phyloP scores from a whole-genome alignment of 1,140 invertebrate species.

The Micrasema minimum region DNA sequence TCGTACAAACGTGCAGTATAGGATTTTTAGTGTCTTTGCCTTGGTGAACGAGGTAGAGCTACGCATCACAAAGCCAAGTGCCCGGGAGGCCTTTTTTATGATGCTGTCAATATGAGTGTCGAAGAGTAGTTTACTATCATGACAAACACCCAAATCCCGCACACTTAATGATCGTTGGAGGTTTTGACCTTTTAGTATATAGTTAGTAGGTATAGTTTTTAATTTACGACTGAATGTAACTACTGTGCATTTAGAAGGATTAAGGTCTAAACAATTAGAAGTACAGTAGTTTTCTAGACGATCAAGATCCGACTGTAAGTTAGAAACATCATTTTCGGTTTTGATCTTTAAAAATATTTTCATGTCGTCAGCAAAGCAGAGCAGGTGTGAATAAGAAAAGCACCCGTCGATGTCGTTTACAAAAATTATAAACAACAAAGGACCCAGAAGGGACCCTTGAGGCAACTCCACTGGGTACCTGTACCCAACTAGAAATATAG shows the following conservation, averaged over 20 bases:
- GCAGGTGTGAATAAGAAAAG: slow-evolving; percentile 40
- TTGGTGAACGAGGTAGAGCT: not conserved
- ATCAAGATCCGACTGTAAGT: not conserved
- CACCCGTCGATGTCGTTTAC: slow-evolving; percentile 42
- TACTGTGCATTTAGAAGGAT: not conserved
- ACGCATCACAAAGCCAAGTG: not conserved
- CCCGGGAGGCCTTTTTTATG: not conserved
- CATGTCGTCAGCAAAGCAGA: slow-evolving; percentile 49
- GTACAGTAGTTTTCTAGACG: not conserved
- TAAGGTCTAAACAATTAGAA: not conserved
- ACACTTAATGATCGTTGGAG: not conserved
- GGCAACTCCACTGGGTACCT: slow-evolving; percentile 9
- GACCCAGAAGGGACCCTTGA: slow-evolving; percentile 28
- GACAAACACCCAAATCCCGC: too few species aligned
- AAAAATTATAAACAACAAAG: slow-evolving; percentile 23
- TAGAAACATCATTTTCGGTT: not conserved
- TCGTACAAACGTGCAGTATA: not conserved
- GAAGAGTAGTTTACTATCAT: not conserved
- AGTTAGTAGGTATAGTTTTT: not conserved
- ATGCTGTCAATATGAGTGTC: not conserved
- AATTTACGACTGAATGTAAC: not conserved
- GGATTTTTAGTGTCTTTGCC: not conserved
- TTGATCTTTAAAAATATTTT: slow-evolving; percentile 41
- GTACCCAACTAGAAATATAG: not conserved
- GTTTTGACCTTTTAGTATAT: not conserved